Evolutionary conservation across 1,140 invertebrate genomes (phyloP), one percentile per base, ranked within the genome.

Genomic region (Drosophila rhopaloa): DNA sequence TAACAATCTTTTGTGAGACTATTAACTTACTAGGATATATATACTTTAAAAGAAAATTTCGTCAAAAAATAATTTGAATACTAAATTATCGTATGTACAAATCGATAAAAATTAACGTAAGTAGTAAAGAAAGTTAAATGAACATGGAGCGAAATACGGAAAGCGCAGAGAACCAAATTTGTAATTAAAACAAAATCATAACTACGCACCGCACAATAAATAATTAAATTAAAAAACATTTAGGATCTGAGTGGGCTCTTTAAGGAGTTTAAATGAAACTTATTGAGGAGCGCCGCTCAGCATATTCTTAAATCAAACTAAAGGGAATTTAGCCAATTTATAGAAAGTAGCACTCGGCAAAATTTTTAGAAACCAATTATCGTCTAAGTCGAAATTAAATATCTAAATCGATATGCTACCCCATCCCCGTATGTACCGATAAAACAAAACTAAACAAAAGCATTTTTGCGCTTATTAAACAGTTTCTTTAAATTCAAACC

Each of bases 1-100:
- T 67, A 79, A 85, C 79, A 85, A 85, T 82, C 79, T 79, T 82
- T 79, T 88, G 82, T 86, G 82, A 85, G 81, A 85, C 82, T 85
- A 82, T 81, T 70, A 81, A 75, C 57, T 62, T 84, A 70, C 63
- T 75, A 81, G 79, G 59, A 76, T 63, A 81, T 66, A 57, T 66
- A 76, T 53, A 73, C 61, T 47, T 82, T 72, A 58, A 86, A 68
- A n/a, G 11, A 56, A 50, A 51, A 81, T 63, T 41, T 68, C 38
- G 35, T 37, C 37, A 76, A 50, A 29, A 32, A 43, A 61, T 29
- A 55, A 79, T 57, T 65, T 58, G 51, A 72, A 47, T 82, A 82
- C 60, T 85, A 79, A 78, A 59, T 71, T 75, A 85, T 85, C 83
- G 70, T 62, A 53, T 82, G 75, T 82, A 88, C 63, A 86, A 79